Conservation (phyloP, 2,888 invertebrate species). For the Zelleria hepariella region DNA sequence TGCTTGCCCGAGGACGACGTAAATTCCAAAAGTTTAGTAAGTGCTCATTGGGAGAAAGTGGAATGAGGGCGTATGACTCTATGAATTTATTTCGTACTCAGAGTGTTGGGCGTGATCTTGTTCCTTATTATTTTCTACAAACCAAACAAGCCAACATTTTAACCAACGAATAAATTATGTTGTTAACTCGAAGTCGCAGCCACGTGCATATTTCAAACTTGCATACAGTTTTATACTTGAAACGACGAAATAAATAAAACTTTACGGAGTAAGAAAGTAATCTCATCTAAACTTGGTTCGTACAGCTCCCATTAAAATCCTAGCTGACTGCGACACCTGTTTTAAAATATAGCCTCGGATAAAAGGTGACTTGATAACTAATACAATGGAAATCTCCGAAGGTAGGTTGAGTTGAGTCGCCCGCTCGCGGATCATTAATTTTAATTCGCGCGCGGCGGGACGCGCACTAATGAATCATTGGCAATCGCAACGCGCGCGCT, state of each 20-base stretch:
- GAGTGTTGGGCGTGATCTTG: neutral
- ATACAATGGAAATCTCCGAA: constrained; percentile 20
- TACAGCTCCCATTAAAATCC: constrained; percentile 36
- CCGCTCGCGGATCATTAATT: constrained; percentile 66
- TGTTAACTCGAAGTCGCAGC: neutral
- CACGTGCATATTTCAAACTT: neutral
- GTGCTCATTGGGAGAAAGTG: neutral
- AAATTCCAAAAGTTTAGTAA: neutral
- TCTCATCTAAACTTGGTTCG: constrained; percentile 20
- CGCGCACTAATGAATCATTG: constrained; percentile 70
- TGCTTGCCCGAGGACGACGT: neutral
- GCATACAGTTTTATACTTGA: neutral
- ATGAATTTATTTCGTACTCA: neutral
- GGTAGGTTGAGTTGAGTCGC: constrained; percentile 48
- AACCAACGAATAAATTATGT: neutral
- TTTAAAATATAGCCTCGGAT: constrained; percentile 54
- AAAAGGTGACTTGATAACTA: constrained; percentile 59
- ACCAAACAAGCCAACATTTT: neutral
- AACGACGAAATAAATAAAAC: neutral
- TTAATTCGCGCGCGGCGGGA: constrained; percentile 67
- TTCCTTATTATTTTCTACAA: neutral
- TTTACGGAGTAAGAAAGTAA: constrained; percentile 1
- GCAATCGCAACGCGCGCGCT: constrained; percentile 53
- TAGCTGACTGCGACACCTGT: constrained; percentile 46
- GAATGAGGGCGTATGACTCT: neutral